Conservation (phyloP, 2,888 invertebrate species). For the Lasioglossum marginatum region DNA sequence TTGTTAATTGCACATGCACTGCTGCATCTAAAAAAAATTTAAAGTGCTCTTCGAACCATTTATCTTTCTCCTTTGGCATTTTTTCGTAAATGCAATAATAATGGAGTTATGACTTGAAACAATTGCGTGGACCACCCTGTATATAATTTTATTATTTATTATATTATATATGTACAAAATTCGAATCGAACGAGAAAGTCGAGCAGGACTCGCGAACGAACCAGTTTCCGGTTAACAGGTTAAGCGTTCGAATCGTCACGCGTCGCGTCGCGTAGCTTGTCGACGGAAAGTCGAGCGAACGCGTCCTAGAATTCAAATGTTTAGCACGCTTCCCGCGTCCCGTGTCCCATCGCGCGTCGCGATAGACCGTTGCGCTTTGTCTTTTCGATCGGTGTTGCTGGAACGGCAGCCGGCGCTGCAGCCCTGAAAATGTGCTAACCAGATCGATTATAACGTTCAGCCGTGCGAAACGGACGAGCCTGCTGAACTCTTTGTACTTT, state of each 20-base stretch:
- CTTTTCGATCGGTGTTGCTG: not conserved
- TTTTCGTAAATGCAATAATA: no score
- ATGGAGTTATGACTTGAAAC: no score
- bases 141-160: no score
- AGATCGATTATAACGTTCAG: constrained; percentile 5
- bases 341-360: not conserved
- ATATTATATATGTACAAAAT: no score
- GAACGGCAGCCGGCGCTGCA: not conserved
- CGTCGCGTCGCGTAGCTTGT: not conserved
- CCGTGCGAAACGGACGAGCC: not conserved
- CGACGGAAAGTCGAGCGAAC: not conserved
- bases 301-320: not conserved
- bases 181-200: not conserved
- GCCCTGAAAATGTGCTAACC: not conserved
- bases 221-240: not conserved
- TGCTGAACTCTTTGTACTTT: constrained; percentile 12
- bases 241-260: not conserved
- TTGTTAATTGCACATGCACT: no score
- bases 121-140: no score
- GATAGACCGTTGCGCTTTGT: not conserved
- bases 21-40: no score
- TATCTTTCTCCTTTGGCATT: no score
- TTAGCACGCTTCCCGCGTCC: not conserved
- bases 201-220: not conserved
- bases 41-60: no score